Conservation (phyloP, 2,113 vertebrate genomes). For the Poicephalus meyeri region DNA sequence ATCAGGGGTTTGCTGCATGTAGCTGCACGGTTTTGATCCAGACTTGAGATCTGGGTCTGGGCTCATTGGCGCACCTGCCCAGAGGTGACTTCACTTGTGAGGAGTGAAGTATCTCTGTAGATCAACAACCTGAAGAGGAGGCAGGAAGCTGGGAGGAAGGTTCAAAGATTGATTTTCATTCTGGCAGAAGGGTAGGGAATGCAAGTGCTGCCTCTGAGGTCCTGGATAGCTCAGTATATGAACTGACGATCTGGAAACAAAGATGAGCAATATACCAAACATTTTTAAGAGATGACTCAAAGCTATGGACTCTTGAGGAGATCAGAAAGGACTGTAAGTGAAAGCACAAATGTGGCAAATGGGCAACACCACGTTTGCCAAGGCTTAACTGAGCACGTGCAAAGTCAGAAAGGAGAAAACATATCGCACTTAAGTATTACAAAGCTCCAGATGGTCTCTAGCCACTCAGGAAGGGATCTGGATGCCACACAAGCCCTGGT, state of each 20-base stretch:
- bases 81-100: not conserved
- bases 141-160: not conserved
- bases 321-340: not conserved
- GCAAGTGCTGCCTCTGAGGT: not conserved
- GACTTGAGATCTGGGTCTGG: not conserved
- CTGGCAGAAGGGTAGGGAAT: constrained; percentile 5
- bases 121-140: not conserved
- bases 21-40: not conserved
- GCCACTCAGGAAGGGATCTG: not conserved
- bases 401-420: not conserved
- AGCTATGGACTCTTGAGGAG: not conserved
- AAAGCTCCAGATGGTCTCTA: not conserved
- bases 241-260: constrained; percentile 4
- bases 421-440: not conserved
- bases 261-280: not conserved
- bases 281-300: constrained; percentile 27
- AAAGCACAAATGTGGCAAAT: constrained; percentile 12
- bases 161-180: constrained; percentile 8
- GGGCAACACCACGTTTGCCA: not conserved
- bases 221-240: not conserved
- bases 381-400: not conserved
- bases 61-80: not conserved
- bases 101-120: not conserved
- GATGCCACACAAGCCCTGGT: not conserved
- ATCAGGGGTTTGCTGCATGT: fast-evolving